Evolutionary conservation across 2,888 invertebrate species (phyloP), one percentile per base, ranked within the genome.

Genomic region (Pachymerium ferrugineum): DNA sequence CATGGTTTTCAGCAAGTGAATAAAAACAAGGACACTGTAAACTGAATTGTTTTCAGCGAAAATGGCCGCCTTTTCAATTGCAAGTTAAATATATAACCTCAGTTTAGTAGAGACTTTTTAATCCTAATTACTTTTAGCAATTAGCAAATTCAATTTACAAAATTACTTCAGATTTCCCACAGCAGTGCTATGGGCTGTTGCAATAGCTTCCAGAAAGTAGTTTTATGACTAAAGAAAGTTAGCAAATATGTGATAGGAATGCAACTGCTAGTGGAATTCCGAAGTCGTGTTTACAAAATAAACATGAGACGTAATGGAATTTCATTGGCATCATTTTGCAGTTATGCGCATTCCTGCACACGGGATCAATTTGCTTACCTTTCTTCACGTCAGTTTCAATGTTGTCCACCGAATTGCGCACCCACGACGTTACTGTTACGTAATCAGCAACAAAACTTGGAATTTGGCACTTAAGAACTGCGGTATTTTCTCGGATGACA

Each of bases 361-460:
- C 28, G 25, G 25, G 28, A 62, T 10, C 25, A 62, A 62, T 62
- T 62, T 62, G 25, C 71, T 71, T 16, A 71, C 71, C 71, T 71
- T 31, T 71, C 38, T 71, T 71, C 10, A 38, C 31, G 16, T 71
- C 35, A n/a, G 35, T 33, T 71, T 71, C 71, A 28, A 71, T 71
- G 25, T 16, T 71, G 35, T 33, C 71, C 28, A 71, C 38, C n/a
- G 71, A 33, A 38, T 71, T 35, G 31, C 71, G 35, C 71, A 79
- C 77, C 84, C 84, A 84, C 5, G 80, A 78, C 6, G 80, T 80
- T 35, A 84, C 82, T 35, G 79, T 79, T 74, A 84, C 82, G 78
- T 82, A 82, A 73, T 83, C 82, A 72, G 80, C 80, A 74, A 82
- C 82, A 77, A 81, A 83, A 76, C 80, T 80, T 0, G 84, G 84